A percentile compares a stretch with the other conserved stretches of the same genome.
Evolutionary conservation across 2,888 invertebrate species (phyloP).

Genomic region (Scrobipalpa atriplicella): DNA sequence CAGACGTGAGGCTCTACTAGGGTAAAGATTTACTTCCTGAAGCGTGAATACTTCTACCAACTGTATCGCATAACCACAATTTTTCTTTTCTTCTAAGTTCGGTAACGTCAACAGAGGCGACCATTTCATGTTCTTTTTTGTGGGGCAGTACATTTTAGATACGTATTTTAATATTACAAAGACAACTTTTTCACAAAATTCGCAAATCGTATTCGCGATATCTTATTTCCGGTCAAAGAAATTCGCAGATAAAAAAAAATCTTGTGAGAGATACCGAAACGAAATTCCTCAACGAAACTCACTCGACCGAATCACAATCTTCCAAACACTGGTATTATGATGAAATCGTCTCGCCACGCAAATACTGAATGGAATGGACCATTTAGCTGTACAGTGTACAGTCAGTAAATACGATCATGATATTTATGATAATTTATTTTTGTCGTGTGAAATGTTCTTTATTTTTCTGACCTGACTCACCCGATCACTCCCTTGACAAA

Average conservation of each 20-base stretch:
- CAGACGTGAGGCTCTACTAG: no score
- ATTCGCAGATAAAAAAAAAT: conserved; percentile 1
- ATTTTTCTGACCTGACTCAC: no score
- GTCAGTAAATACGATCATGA: neutral
- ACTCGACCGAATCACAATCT: conserved; percentile 6
- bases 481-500: no score
- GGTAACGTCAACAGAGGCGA: conserved; percentile 8
- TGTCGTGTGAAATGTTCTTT: no score
- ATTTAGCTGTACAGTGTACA: conserved; percentile 6
- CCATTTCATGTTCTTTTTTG: neutral
- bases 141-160: no score
- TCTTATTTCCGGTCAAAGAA: neutral
- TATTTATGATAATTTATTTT: no score
- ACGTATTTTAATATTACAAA: no score
- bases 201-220: neutral
- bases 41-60: no score
- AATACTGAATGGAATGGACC: conserved; percentile 27
- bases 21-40: no score
- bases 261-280: neutral
- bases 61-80: no score
- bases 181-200: neutral
- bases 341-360: conserved; percentile 31
- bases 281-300: conserved; percentile 9
- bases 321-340: conserved; percentile 16
- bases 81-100: no score